Evolutionary conservation across 2,797 vertebrate species (phyloP).

Genomic region (Loriculus beryllinus): DNA sequence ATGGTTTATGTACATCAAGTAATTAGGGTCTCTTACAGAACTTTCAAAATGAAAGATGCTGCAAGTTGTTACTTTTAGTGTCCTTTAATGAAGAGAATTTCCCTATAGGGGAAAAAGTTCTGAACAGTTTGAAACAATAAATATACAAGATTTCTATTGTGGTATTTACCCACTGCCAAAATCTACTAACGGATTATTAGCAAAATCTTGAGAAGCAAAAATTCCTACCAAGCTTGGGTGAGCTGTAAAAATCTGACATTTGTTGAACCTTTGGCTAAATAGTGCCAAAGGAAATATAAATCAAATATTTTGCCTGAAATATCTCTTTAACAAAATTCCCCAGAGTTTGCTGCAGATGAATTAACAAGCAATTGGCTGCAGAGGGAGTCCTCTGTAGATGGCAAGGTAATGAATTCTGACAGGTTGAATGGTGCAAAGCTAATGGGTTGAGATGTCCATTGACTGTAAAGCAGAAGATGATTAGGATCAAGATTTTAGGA

Average conservation of each 20-base stretch:
- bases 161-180: slow-evolving; percentile 5
- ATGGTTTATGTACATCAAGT: neutral
- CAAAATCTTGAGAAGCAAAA: neutral
- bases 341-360: slow-evolving; percentile 49
- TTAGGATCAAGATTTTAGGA: slow-evolving; percentile 38
- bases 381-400: slow-evolving; percentile 52
- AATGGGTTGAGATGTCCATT: slow-evolving; percentile 65
- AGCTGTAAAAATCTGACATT: slow-evolving; percentile 37
- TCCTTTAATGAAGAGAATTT: slow-evolving; percentile 16
- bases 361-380: slow-evolving; percentile 62
- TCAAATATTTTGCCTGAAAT: slow-evolving; percentile 59
- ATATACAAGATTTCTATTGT: neutral
- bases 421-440: slow-evolving; percentile 71
- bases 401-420: slow-evolving; percentile 71
- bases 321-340: slow-evolving; percentile 63
- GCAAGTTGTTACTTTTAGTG: neutral
- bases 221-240: slow-evolving; percentile 9
- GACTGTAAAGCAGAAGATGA: slow-evolving; percentile 68
- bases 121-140: neutral
- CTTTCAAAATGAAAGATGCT: neutral
- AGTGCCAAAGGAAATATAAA: slow-evolving; percentile 64
- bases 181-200: neutral
- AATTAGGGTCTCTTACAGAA: neutral
- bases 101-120: neutral
- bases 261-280: slow-evolving; percentile 53